Conservation (phyloP, 2,113 vertebrate species). For the Callochromis pleurospilus region DNA sequence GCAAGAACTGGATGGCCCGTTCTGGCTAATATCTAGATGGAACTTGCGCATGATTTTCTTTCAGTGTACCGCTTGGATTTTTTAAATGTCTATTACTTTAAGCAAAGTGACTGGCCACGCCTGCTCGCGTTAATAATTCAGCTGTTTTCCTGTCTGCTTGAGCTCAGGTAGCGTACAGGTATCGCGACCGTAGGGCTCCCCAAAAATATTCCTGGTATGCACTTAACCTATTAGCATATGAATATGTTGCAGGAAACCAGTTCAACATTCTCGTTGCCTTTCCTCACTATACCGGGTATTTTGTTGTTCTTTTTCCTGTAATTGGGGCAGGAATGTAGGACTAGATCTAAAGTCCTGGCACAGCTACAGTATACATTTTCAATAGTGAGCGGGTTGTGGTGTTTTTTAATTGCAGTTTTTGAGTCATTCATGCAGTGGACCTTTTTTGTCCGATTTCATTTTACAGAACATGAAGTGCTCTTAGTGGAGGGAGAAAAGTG, state of each 20-base stretch:
- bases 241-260: conserved; percentile 43
- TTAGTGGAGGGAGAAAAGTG: conserved; percentile 1
- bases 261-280: conserved; percentile 20
- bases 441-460: conserved; percentile 58
- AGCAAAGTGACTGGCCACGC: neutral
- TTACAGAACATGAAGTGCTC: conserved; percentile 52
- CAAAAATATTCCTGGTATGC: conserved; percentile 12
- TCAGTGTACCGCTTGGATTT: neutral
- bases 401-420: conserved; percentile 24
- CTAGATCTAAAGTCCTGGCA: conserved; percentile 29
- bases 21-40: neutral
- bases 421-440: conserved; percentile 61
- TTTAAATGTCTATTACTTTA: neutral
- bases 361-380: neutral
- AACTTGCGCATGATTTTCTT: neutral
- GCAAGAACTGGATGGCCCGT: neutral
- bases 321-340: conserved; percentile 63
- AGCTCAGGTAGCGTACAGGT: conserved; percentile 3
- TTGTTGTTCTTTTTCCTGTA: conserved; percentile 46
- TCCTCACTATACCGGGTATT: conserved; percentile 23
- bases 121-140: conserved; percentile 32
- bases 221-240: conserved; percentile 54
- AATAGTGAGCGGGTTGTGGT: neutral
- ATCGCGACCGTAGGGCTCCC: neutral
- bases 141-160: neutral